Percentiles rank a stretch among this genome's conserved stretches.
Evolutionary conservation across 2,888 invertebrate genomes (phyloP).

Genomic region (Apodemia mormo): DNA sequence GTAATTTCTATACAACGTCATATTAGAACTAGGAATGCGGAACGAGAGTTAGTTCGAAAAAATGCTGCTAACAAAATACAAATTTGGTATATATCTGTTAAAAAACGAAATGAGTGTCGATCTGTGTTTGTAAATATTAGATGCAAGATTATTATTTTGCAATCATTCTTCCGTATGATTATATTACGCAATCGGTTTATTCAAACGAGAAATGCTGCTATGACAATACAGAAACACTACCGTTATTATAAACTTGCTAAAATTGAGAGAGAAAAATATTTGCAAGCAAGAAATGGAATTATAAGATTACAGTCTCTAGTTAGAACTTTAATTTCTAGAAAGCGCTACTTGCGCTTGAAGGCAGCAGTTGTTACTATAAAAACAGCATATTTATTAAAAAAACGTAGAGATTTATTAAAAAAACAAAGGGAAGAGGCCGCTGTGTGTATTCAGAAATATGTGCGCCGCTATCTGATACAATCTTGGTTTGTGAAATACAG

Average conservation of each 20-base stretch:
- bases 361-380: conserved; percentile 58
- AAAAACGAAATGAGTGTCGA: conserved; percentile 50
- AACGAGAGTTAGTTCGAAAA: conserved; percentile 40
- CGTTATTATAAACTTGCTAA: conserved; percentile 53
- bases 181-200: conserved; percentile 50
- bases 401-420: conserved; percentile 42
- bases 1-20: conserved; percentile 59
- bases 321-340: conserved; percentile 51
- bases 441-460: conserved; percentile 59
- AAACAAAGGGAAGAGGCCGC: conserved; percentile 51
- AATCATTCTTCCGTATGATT: conserved; percentile 61
- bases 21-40: conserved; percentile 51
- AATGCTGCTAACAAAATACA: conserved; percentile 60
- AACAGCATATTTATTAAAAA: conserved; percentile 58
- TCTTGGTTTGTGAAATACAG: conserved; percentile 52
- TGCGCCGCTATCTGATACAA: conserved; percentile 54
- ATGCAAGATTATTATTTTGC: conserved; percentile 52
- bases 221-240: conserved; percentile 49
- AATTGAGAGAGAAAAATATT: conserved; percentile 43
- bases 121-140: conserved; percentile 49
- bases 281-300: conserved; percentile 36
- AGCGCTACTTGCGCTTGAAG: conserved; percentile 50
- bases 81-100: conserved; percentile 56
- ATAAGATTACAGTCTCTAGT: conserved; percentile 52
- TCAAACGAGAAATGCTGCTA: conserved; percentile 41